These are phyloP conservation scores for Thereva nobilitata DNA, from an alignment of 2,888 invertebrate species.

Conservation along the genomic window DNA sequence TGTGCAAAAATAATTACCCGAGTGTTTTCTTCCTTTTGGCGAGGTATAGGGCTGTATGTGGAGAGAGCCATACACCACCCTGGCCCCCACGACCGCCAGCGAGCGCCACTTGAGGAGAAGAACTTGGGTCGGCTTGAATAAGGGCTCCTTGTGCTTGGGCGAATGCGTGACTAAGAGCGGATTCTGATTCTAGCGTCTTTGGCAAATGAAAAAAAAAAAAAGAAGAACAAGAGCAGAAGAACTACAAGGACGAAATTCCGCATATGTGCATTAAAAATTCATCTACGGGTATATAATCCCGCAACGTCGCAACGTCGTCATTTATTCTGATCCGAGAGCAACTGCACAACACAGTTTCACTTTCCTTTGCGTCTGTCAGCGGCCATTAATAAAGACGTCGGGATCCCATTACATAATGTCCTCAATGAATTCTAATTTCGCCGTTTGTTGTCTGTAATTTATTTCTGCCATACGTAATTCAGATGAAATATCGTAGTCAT, in stretches of 20 bases:
- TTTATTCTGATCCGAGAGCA: too few relatives aligned
- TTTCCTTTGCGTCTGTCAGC: too few relatives aligned
- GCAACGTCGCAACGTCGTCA: too few relatives aligned
- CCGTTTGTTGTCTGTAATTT: constrained; percentile 31
- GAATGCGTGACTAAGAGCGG: constrained; percentile 31
- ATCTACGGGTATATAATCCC: too few relatives aligned
- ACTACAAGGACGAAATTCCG: neutral
- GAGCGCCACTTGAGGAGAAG: too few relatives aligned
- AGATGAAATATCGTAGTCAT: constrained; percentile 23
- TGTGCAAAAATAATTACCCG: constrained; percentile 9
- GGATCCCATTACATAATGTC: constrained; percentile 1
- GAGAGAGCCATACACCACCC: neutral
- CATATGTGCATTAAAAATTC: too few relatives aligned
- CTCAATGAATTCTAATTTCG: constrained; percentile 19
- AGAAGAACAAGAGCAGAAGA: constrained; percentile 1
- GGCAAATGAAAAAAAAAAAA: constrained; percentile 15
- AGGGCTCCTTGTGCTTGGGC: constrained; percentile 13
- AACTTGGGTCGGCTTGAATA: neutral
- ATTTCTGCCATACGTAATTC: constrained; percentile 27
- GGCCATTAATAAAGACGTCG: neutral
- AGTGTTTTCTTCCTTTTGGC: constrained; percentile 5
- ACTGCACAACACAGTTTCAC: too few relatives aligned
- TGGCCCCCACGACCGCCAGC: neutral
- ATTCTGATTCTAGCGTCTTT: constrained; percentile 15
- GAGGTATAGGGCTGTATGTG: neutral